Conservation (phyloP, 1,140 invertebrate genomes). For the Pygmarrhopalites habei region DNA sequence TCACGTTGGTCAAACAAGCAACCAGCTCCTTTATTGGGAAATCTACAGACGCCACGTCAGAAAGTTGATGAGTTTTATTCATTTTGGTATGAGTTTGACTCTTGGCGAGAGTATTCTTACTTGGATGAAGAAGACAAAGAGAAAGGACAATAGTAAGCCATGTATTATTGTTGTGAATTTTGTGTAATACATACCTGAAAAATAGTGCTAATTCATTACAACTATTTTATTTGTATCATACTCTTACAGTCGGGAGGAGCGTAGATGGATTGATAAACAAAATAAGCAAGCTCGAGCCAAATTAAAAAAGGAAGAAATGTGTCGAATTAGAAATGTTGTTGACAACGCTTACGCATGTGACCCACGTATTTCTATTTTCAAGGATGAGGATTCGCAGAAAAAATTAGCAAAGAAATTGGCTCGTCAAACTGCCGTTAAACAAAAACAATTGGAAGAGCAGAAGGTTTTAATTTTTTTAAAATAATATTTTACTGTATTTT, state of each 20-base stretch:
- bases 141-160: slow-evolving; percentile 71
- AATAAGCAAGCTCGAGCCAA: slow-evolving; percentile 86
- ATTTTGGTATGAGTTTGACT: slow-evolving; percentile 96
- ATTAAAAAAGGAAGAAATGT: slow-evolving; percentile 93
- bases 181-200: too few relatives aligned
- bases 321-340: slow-evolving; percentile 76
- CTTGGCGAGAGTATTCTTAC: slow-evolving; percentile 99
- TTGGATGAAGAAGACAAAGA: slow-evolving; percentile 98
- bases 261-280: slow-evolving; percentile 95
- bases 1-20: slow-evolving; percentile 83
- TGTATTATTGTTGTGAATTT: neutral
- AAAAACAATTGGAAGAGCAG: slow-evolving; percentile 76
- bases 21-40: slow-evolving; percentile 78
- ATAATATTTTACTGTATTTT: slow-evolving; percentile 12
- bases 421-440: slow-evolving; percentile 78
- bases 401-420: slow-evolving; percentile 83
- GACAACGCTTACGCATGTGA: slow-evolving; percentile 91
- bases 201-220: slow-evolving; percentile 8
- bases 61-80: slow-evolving; percentile 78
- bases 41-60: slow-evolving; percentile 58
- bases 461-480: too few relatives aligned
- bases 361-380: slow-evolving; percentile 83
- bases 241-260: slow-evolving; percentile 67
- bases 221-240: slow-evolving; percentile 1
- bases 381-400: slow-evolving; percentile 85